A percentile compares a stretch with the other conserved stretches of the same genome.
These are phyloP conservation scores for Hydrocynus forskahlii DNA, from an alignment of 2,797 vertebrate species.

Conservation along the genomic window DNA sequence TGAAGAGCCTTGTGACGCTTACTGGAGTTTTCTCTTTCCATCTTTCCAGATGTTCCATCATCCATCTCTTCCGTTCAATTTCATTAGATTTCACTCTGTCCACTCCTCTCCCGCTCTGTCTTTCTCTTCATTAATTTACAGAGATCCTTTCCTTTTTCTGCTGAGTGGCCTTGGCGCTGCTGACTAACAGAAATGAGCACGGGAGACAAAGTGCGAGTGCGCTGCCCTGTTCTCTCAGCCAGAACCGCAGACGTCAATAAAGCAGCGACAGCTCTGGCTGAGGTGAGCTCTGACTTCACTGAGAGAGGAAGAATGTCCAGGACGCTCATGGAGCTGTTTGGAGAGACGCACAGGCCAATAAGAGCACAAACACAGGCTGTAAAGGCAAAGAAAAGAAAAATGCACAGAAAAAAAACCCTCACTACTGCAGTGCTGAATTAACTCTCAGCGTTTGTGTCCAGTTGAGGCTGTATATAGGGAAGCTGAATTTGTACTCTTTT, in stretches of 20 bases:
- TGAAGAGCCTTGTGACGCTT: slow-evolving; percentile 13
- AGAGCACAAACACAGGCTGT: neutral
- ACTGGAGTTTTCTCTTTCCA: slow-evolving; percentile 24
- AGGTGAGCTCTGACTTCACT: slow-evolving; percentile 14
- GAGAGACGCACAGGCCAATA: neutral
- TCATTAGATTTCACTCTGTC: slow-evolving; percentile 31
- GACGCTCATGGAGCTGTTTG: neutral
- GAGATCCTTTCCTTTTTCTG: slow-evolving; percentile 41
- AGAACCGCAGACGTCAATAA: slow-evolving; percentile 41
- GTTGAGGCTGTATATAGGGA: no score
- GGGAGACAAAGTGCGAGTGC: slow-evolving; percentile 37
- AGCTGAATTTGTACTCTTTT: neutral
- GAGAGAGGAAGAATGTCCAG: neutral
- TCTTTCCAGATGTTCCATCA: slow-evolving; percentile 30
- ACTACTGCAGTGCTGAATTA: neutral
- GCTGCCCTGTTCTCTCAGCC: slow-evolving; percentile 43
- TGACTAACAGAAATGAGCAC: slow-evolving; percentile 45
- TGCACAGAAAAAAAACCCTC: neutral
- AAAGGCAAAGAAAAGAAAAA: neutral
- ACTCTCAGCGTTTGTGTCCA: neutral
- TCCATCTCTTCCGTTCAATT: slow-evolving; percentile 35
- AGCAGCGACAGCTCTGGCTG: slow-evolving; percentile 35
- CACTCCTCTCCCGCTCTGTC: slow-evolving; percentile 20
- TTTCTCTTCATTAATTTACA: slow-evolving; percentile 44
- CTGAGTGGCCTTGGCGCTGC: slow-evolving; percentile 53